Base-by-base conservation (phyloP, 2,113 vertebrate species). In the Anolis carolinensis region DNA sequence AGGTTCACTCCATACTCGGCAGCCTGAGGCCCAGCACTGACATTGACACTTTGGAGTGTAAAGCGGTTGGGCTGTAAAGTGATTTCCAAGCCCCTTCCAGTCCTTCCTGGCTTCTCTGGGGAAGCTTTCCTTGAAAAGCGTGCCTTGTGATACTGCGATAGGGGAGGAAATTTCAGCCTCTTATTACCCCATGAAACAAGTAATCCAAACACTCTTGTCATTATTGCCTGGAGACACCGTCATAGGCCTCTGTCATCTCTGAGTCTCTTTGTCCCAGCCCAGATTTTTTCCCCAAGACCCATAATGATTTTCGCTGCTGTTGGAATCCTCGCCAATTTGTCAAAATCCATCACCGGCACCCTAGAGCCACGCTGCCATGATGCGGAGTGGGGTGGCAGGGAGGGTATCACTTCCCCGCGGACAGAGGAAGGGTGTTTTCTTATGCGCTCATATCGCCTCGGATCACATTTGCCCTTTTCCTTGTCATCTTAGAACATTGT, bases 291-390 rank as follows among this genome's bases (percentile, higher is more conserved):
- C 74, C 55, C 90, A 79, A 88, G n/a, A 32, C 87, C 71, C 72
- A 59, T 91, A 93, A 93, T 84, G 89, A 91, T 92, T 92, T 94
- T 91, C 86, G 86, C 90, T 92, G 90, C 87, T 92, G 88, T 81
- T 93, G 30, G 91, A 92, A 92, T 92, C 91, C 87, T 88, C 89
- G 86, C 90, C 89, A 89, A 95, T 94, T 93, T 94, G 91, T 93
- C 91, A 93, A 90, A 86, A 89, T 92, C 85, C 85, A 86, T 93
- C 90, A 92, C 27, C 80, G 74, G 81, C 71, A 92, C 91, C 65
- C 84, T 71, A 86, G 92, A 84, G 81, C 55, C 55, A 59, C 18
- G 11, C 55, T 59, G 55, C 55, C 55, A 59, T 3, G 55, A 59
- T 14, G 11, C 39, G 39, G 39, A 44, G 39, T 44, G 11, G 55